phyloP scores from a whole-genome alignment of 2,888 invertebrate genomes.

The Carabus problematicus region DNA sequence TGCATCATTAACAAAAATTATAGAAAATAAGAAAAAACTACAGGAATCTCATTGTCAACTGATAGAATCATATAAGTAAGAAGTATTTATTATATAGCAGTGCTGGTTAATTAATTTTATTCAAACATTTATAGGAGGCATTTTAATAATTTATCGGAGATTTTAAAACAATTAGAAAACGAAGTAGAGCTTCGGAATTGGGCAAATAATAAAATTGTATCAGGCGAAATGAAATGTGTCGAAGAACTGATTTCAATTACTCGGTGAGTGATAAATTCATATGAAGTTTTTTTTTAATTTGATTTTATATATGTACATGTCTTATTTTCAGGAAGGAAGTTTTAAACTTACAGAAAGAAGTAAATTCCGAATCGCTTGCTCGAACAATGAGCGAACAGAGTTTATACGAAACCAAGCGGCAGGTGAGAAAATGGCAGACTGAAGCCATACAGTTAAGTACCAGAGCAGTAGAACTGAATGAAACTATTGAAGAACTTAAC shows the following conservation, averaged over 20 bases:
- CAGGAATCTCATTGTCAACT: constrained; percentile 22
- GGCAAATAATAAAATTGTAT: constrained; percentile 18
- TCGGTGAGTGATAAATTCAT: constrained; percentile 26
- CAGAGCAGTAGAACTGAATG: constrained; percentile 15
- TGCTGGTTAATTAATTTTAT: background rate
- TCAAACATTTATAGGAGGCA: constrained; percentile 17
- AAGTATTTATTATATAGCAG: background rate
- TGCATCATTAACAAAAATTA: constrained; percentile 27
- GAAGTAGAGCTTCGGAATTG: constrained; percentile 24
- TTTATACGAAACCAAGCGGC: constrained; percentile 12
- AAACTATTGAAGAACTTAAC: constrained; percentile 27
- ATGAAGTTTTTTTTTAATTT: background rate
- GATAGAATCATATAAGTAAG: constrained; percentile 33
- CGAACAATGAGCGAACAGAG: constrained; percentile 23
- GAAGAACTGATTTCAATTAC: constrained; percentile 23
- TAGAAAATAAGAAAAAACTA: constrained; percentile 28
- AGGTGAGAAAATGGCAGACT: constrained; percentile 30
- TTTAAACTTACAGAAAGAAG: constrained; percentile 18
- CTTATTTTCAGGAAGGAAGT: constrained; percentile 25
- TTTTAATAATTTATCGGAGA: constrained; percentile 16
- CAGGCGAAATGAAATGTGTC: constrained; percentile 29
- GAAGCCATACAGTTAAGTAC: constrained; percentile 28
- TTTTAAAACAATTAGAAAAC: constrained; percentile 25
- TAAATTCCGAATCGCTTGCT: constrained; percentile 21
- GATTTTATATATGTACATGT: background rate